A percentile compares a stretch with the other conserved stretches of the same genome.
Conservation (phyloP, 1,140 invertebrate species). For the Bombyx mori region DNA sequence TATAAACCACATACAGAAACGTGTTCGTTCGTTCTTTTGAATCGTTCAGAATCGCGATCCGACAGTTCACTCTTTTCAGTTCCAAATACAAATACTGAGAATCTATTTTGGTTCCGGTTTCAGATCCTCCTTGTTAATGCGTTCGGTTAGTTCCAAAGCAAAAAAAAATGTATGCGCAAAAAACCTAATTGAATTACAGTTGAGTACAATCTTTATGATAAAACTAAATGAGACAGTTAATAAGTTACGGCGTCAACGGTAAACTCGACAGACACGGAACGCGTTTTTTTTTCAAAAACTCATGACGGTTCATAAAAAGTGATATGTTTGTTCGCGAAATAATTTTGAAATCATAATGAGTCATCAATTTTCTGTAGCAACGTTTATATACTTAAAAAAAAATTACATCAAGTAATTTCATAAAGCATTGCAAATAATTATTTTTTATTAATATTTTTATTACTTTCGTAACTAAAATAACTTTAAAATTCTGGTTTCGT, state of each 20-base stretch:
- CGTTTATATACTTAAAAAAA: too few relatives aligned
- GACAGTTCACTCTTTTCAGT: neutral
- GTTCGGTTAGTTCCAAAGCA: constrained; percentile 25
- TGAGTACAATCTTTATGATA: constrained; percentile 38
- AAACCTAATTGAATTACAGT: constrained; percentile 39
- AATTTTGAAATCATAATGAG: too few relatives aligned
- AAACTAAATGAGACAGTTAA: constrained; percentile 20
- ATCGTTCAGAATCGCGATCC: too few relatives aligned
- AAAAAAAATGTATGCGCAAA: constrained; percentile 22
- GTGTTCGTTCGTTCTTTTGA: neutral
- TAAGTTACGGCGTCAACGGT: neutral
- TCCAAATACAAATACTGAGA: constrained; percentile 28
- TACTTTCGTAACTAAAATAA: neutral
- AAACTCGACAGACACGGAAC: neutral
- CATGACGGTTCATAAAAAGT: too few relatives aligned
- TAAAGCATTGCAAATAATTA: too few relatives aligned
- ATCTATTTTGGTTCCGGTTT: constrained; percentile 58
- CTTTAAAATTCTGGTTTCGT: neutral
- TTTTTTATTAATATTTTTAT: constrained; percentile 2
- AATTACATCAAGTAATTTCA: too few relatives aligned
- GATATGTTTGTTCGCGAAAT: too few relatives aligned
- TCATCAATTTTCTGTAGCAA: neutral
- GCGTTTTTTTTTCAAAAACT: constrained; percentile 3
- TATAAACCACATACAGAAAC: constrained; percentile 26
- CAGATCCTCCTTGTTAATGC: constrained; percentile 52